Evolutionary conservation across 2,797 vertebrate genomes (phyloP), one percentile per base, ranked within the genome.

Genomic region (Geotrypetes seraphini): DNA sequence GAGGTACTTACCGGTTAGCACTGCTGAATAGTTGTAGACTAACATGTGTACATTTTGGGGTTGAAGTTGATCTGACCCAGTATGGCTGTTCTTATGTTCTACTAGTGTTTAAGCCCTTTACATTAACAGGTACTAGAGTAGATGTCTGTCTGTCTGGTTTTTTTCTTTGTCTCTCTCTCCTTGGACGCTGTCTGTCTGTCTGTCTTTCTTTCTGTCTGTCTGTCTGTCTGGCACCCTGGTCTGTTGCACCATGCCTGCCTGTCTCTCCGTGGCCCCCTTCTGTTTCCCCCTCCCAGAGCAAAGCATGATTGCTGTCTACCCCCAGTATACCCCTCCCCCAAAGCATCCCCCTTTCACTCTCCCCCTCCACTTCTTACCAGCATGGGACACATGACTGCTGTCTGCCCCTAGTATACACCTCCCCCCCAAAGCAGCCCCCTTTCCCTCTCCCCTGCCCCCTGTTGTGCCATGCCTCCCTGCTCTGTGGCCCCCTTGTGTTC

Each of bases 401-500:
- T 22, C 41, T 4, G 1, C 3, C 21, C 8, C 43, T 39, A n/a
- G n/a, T n/a, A n/a, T n/a, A n/a, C n/a, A n/a, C n/a, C n/a, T n/a
- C n/a, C n/a, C n/a, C n/a, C n/a, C n/a, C n/a, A n/a, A n/a, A n/a
- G n/a, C n/a, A n/a, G n/a, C n/a, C n/a, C n/a, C n/a, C n/a, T n/a
- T n/a, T 42, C 43, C 4, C 3, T 2, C 36, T 16, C 33, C 47
- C 52, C 51, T 21, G 47, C 46, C 28, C 58, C 31, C 47, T 17
- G 33, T 53, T 57, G 53, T 63, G 64, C 54, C 60, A 65, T 57
- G 28, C 56, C 12, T 25, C 25, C 7, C 25, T 25, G 25, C 23
- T 11, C 23, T 25, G 7, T n/a, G 23, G 25, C 23, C 25, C 23
- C 12, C 23, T 25, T 11, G 5, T 25, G 23, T 25, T 5, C 25